Evolutionary conservation across 2,113 vertebrate genomes (phyloP).

Genomic region (Micronycteris hirsuta): DNA sequence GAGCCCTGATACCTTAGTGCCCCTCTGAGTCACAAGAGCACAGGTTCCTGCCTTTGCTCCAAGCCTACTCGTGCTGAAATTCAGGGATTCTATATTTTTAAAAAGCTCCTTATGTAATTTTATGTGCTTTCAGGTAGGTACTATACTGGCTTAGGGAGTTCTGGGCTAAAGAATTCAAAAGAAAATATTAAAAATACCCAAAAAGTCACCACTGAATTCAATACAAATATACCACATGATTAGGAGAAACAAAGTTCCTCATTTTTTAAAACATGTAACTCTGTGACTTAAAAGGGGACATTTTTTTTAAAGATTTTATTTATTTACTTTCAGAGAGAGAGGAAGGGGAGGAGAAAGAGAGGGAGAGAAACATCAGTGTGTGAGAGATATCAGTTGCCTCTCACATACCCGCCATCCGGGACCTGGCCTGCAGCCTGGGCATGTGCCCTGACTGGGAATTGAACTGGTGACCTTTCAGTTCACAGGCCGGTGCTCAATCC

Average conservation of each 20-base stretch:
- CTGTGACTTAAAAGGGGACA: neutral
- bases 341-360: no score
- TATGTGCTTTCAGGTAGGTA: neutral
- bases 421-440: no score
- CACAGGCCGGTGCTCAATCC: no score
- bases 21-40: neutral
- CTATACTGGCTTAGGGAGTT: neutral
- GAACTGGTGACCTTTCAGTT: no score
- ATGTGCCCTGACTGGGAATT: no score
- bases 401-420: no score
- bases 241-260: neutral
- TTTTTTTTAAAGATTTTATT: neutral
- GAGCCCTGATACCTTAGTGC: neutral
- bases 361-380: no score
- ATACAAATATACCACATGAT: neutral
- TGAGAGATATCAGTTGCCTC: no score
- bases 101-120: neutral
- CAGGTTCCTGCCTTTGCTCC: neutral
- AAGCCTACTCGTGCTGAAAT: neutral
- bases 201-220: neutral
- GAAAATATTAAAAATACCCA: neutral
- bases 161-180: neutral
- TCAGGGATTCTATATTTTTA: neutral
- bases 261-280: neutral
- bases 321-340: no score